Conservation (phyloP, 2,888 invertebrate species). For the Lingula anatina region DNA sequence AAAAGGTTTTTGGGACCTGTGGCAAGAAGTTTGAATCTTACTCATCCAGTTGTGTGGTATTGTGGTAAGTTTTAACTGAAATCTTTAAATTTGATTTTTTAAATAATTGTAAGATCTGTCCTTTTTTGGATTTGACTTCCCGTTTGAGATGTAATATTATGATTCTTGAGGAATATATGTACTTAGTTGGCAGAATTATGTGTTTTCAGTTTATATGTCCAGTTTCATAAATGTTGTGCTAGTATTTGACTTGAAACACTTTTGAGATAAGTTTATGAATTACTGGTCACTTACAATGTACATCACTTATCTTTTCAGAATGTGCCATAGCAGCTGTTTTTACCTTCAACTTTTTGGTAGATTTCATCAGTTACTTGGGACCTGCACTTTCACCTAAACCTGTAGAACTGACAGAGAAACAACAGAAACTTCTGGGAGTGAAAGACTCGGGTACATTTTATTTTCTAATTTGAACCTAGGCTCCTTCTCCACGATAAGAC, state of each 20-base stretch:
- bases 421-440: conserved; percentile 35
- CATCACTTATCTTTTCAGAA: neutral
- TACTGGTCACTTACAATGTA: too few relatives aligned
- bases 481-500: too few relatives aligned
- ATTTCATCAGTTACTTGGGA: conserved; percentile 20
- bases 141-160: too few relatives aligned
- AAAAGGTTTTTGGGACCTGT: conserved; percentile 12
- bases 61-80: conserved; percentile 22
- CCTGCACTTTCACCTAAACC: conserved; percentile 19
- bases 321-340: conserved; percentile 7
- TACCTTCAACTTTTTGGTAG: conserved; percentile 12
- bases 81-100: too few relatives aligned
- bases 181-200: too few relatives aligned
- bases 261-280: too few relatives aligned
- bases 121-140: too few relatives aligned
- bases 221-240: too few relatives aligned
- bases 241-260: too few relatives aligned
- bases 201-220: too few relatives aligned
- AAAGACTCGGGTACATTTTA: conserved; percentile 27
- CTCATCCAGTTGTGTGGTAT: conserved; percentile 21
- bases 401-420: conserved; percentile 28
- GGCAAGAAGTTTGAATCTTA: conserved; percentile 12
- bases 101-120: too few relatives aligned
- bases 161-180: too few relatives aligned
- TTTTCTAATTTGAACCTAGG: neutral